Base-by-base conservation (phyloP, 2,113 vertebrate genomes). In the Psephotus haematonotus region DNA sequence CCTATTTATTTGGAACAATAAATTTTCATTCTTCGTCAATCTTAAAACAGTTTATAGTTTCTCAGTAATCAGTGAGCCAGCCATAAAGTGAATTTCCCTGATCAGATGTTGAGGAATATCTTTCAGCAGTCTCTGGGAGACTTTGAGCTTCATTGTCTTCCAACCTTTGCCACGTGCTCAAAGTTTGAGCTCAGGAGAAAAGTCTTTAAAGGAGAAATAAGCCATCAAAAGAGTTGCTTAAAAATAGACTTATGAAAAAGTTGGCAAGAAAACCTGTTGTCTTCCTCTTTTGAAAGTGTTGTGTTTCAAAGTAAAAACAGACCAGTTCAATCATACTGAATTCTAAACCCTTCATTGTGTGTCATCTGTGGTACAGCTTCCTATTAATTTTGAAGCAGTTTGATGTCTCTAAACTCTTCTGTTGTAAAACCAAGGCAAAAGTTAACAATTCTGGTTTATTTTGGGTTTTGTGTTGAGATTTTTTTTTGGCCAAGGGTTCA, bases 381-480 rank as follows among this genome's bases (percentile, higher is more conserved):
- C 25, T 37, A 3, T 29, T 39, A 17, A 8, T 71, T 86, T 44
- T 79, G 31, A 44, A 70, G 46, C 11, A 50, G 7, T 1, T 53
- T 15, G 15, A 27, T 70, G 3, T 22, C 35, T 74, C 49, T 29
- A 9, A 47, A 44, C 17, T 29, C 10, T 49, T 81, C 64, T 29
- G 4, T 33, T 81, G 6, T 29, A 18, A 60, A 78, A 75, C 4
- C 24, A 28, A 81, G 19, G 17, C n/a, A 37, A 46, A 71, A 78
- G 9, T 24, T 44, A 57, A 71, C 28, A 68, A 25, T 59, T 28
- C 19, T 67, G 46, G 2, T 69, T 86, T 78, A 2, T 55, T 84
- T 2, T 20, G 39, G 0, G 25, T 49, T 14, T 46, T 52, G 52
- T 35, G 10, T 14, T 22, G 24, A 4, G 2, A 5, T 4, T 53